phyloP scores from a whole-genome alignment of 2,888 invertebrate species.

The Saturnia japonica region DNA sequence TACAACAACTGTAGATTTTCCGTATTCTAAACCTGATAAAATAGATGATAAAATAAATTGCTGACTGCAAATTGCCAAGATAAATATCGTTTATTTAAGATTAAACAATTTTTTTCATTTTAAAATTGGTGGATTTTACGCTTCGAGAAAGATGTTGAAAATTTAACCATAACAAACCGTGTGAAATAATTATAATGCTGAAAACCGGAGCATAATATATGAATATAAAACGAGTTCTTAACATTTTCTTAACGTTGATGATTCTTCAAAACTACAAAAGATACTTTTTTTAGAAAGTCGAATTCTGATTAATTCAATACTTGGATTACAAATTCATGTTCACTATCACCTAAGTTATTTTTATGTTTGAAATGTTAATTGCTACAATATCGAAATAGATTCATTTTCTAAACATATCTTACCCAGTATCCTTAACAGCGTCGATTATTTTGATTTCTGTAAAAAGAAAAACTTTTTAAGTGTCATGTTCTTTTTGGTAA shows the following conservation, averaged over 20 bases:
- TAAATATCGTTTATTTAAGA: background rate
- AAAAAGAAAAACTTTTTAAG: slow-evolving; percentile 29
- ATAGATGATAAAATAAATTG: background rate
- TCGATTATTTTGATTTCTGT: slow-evolving; percentile 33
- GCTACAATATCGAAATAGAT: background rate
- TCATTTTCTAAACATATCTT: slow-evolving; percentile 31
- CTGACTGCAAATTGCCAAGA: background rate
- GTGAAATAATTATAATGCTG: background rate
- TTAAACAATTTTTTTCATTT: background rate
- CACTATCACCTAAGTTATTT: background rate
- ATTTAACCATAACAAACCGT: background rate
- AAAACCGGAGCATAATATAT: background rate
- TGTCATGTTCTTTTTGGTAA: background rate
- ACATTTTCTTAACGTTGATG: background rate
- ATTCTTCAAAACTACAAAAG: background rate
- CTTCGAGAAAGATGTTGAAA: background rate
- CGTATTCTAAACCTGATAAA: background rate
- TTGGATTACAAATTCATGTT: background rate
- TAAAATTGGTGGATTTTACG: background rate
- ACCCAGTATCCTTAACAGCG: slow-evolving; percentile 30
- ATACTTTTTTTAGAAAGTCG: background rate
- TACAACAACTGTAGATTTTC: background rate
- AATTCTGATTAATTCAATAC: background rate
- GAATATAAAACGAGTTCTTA: background rate
- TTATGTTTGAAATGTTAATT: background rate